Evolutionary conservation across 2,888 invertebrate species (phyloP), one percentile per base, ranked within the genome.

Genomic region (Melangyna quadrimaculata): DNA sequence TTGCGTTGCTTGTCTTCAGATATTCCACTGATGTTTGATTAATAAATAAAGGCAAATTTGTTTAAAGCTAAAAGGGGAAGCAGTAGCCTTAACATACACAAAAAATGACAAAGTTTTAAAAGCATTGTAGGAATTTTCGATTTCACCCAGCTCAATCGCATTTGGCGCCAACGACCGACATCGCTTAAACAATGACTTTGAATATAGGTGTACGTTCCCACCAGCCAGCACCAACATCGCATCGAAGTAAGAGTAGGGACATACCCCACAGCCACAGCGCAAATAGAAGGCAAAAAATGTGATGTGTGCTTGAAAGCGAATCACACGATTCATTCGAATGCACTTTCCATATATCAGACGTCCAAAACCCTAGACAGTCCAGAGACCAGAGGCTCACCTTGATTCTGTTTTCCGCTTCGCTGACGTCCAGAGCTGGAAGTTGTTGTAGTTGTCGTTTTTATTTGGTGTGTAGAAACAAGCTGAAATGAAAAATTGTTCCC

Each of bases 361-460:
- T 67, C 67, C 17, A 9, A 48, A 3, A 22, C 19, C 29, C 17
- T 65, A 78, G 73, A 83, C 83, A 57, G 53, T 17, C 14, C 55
- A 51, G 57, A 78, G 79, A 74, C 10, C 53, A 45, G 61, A 78
- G 73, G 73, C 79, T 83, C 79, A 83, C 79, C 83, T 83, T 83
- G 74, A 74, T 83, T 78, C 59, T 57, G 74, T 83, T 78, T 78
- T 83, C 79, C 83, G 83, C 83, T 83, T 71, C 79, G 83, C 27
- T 79, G 79, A 40, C 48, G 53, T 35, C 8, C 24, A n/a, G 37
- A 22, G 32, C 14, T 51, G 48, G 24, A 43, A 51, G 48, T 48
- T n/a, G 63, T 55, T 35, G 29, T 2, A 32, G 43, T 45, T 6
- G 35, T 73, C 55, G 53, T 79, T 83, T 78, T 70, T 70, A 79